Base-by-base conservation (phyloP, 2,797 vertebrate genomes). In the Poeciliopsis gracilis region DNA sequence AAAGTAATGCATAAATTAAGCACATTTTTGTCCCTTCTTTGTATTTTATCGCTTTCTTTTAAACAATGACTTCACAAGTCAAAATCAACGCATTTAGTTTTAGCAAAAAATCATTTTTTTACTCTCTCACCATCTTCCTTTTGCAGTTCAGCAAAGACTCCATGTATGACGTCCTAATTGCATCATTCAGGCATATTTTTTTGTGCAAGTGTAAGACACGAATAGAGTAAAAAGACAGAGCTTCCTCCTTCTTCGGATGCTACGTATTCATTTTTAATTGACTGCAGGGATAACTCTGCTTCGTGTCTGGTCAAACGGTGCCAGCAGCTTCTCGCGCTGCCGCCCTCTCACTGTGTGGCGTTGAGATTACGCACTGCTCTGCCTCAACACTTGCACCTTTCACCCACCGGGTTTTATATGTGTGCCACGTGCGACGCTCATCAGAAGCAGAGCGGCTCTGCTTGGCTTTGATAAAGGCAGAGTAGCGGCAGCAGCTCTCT, bases 391-490 rank as follows among this genome's bases (percentile, higher is more conserved):
- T 84, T 59, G 75, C 57, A 80, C 83, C 69, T 76, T 82, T 78
- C 81, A 25, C 72, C 23, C 49, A 79, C 69, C 75, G 75, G 59
- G 77, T 36, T 77, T 69, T 13, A 16, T 45, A 20, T 33, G 71
- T 28, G 83, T 49, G 63, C 79, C 66, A 59, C 72, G 83, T 82
- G 80, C 76, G 46, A 1, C 73, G 63, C 79, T 83, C 86, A 88
- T 83, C 72, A 87, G 72, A 89, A 47, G 73, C 78, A 77, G 77
- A 80, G 45, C 82, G 73, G 85, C 86, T 86, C 82, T 33, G 38
- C 73, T 86, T 73, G 78, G 75, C 82, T 87, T 90, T 91, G 77
- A 89, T 82, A 81, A 85, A 86, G 72, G 82, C 82, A 87, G 88
- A 86, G 90, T 76, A 88, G 82, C 77, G 55, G 85, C 77, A 69